Evolutionary conservation across 2,113 vertebrate genomes (phyloP), one percentile per base, ranked within the genome.

Genomic region (Megaleporinus macrocephalus): DNA sequence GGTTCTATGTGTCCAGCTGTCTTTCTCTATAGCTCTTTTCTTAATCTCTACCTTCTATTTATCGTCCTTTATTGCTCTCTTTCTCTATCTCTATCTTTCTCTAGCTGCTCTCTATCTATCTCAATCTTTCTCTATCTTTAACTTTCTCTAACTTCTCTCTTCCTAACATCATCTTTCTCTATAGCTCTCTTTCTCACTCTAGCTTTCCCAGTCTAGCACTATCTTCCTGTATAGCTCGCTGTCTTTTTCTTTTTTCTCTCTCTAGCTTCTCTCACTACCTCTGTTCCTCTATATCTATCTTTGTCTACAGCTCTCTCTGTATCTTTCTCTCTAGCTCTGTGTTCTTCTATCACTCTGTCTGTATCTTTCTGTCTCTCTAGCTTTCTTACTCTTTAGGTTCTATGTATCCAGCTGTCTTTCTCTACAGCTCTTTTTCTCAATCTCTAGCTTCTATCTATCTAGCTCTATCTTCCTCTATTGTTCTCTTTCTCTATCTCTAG

Each of bases 231-330:
- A 13, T 20, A 6, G 22, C 55, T 22, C 55, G n/a, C 55, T n/a
- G 16, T 53, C 14, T 53, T 20, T 16, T 11, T 10, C 13, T 49
- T 49, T 29, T 11, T n/a, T 85, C 22, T 70, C 61, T 84, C 47
- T 66, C 49, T 44, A 22, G 51, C 30, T n/a, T 53, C 79, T 74
- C 29, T 73, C 66, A 72, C 71, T 63, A 13, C 26, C 18, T 76
- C 53, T 27, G 10, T 65, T 59, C 14, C 73, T 16, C 11, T 27
- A 4, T 55, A 3, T 62, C 16, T 76, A 5, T 53, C 49, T 53
- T 14, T 53, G 5, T 53, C 49, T 53, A 5, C 15, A 5, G 5
- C 5, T 4, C 49, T 53, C 5, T 53, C 49, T 53, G 2, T 53
- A 5, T 53, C 5, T 53, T 14, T 53, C 49, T 53, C 49, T 53